phyloP scores from a whole-genome alignment of 1,140 invertebrate species.

The Drosophila kanapiae region DNA sequence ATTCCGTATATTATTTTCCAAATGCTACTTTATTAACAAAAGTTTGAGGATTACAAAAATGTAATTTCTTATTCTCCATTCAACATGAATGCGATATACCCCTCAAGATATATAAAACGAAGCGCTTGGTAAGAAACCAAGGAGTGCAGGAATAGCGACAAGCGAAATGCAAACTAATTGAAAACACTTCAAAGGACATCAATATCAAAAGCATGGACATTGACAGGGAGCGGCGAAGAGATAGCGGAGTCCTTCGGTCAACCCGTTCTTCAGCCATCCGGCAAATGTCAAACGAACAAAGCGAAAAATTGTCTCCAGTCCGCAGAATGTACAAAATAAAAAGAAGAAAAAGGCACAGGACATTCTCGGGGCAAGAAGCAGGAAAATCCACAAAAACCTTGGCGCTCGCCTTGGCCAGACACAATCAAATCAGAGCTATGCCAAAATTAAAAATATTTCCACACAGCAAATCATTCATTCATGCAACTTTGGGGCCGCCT shows the following conservation, averaged over 20 bases:
- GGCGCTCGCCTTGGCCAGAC: slow-evolving; percentile 22
- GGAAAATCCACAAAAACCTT: slow-evolving; percentile 21
- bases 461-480: slow-evolving; percentile 41
- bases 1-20: not conserved
- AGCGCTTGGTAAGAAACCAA: not conserved
- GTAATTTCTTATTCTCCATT: not conserved
- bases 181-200: slow-evolving; percentile 70
- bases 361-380: slow-evolving; percentile 22
- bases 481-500: slow-evolving; percentile 11
- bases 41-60: not conserved
- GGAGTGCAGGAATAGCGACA: slow-evolving; percentile 18
- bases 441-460: slow-evolving; percentile 63
- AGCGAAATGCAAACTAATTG: slow-evolving; percentile 71
- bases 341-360: slow-evolving; percentile 9
- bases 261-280: slow-evolving; percentile 41
- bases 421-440: slow-evolving; percentile 62
- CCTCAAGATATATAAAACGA: not conserved
- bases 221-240: slow-evolving; percentile 11
- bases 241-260: slow-evolving; percentile 24
- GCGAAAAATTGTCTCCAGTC: slow-evolving; percentile 46
- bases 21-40: not conserved
- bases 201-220: slow-evolving; percentile 53
- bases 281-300: slow-evolving; percentile 59
- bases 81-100: not conserved
- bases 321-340: slow-evolving; percentile 35